phyloP scores from a whole-genome alignment of 37 sponge, comb jelly and placozoan genomes.

The Petrosia ficiformis region DNA sequence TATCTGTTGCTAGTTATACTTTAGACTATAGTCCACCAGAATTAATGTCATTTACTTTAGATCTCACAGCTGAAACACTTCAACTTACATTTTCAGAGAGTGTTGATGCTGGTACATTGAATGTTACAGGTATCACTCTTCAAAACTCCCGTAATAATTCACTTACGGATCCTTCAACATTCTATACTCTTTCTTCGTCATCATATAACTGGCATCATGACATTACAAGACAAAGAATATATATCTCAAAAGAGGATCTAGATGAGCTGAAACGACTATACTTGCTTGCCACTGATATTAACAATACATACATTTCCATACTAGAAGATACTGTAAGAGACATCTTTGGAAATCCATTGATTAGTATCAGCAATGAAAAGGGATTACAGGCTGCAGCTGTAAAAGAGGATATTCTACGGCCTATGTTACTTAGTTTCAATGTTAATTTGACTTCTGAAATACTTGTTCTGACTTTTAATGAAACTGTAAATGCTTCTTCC shows the following conservation, averaged over 20 bases:
- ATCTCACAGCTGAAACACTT: slow-evolving; percentile 56
- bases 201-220: slow-evolving; percentile 42
- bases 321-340: slow-evolving; percentile 31
- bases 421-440: slow-evolving; percentile 34
- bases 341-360: slow-evolving; percentile 66
- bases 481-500: slow-evolving; percentile 74
- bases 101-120: slow-evolving; percentile 63
- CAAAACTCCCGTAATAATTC: slow-evolving; percentile 28
- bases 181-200: slow-evolving; percentile 49
- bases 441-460: slow-evolving; percentile 65
- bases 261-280: slow-evolving; percentile 73
- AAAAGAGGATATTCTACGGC: slow-evolving; percentile 42
- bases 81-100: slow-evolving; percentile 81
- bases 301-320: slow-evolving; percentile 57
- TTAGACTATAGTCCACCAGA: slow-evolving; percentile 60
- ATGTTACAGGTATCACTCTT: slow-evolving; percentile 66
- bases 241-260: slow-evolving; percentile 56
- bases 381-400: slow-evolving; percentile 22
- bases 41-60: slow-evolving; percentile 53
- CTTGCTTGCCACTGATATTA: slow-evolving; percentile 35
- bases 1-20: slow-evolving; percentile 49
- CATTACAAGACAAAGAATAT: slow-evolving; percentile 35
- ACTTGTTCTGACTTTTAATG: slow-evolving; percentile 62
- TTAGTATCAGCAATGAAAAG: background rate
- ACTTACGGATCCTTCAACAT: slow-evolving; percentile 31